A percentile compares a stretch with the other conserved stretches of the same genome.
Evolutionary conservation across 1,140 invertebrate species (phyloP).

Genomic region (Colletes gigas): DNA sequence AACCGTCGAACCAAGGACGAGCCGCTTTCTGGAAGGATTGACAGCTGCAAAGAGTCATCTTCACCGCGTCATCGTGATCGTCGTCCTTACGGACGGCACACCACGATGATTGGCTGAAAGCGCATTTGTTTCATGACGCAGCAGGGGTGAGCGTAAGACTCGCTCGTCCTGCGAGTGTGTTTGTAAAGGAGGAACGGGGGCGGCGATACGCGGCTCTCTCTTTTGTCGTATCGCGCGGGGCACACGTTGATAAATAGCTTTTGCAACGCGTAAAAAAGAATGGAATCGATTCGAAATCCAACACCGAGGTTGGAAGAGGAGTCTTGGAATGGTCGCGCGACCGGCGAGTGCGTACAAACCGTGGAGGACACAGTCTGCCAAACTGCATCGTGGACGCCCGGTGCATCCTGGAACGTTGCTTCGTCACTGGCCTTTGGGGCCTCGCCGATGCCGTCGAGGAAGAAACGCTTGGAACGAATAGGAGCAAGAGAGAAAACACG

Average conservation of each 20-base stretch:
- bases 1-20: conserved; percentile 55
- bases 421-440: conserved; percentile 73
- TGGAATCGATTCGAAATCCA: neutral
- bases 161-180: conserved; percentile 33
- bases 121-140: conserved; percentile 79
- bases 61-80: conserved; percentile 65
- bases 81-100: conserved; percentile 54
- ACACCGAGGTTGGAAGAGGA: neutral
- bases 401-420: conserved; percentile 64
- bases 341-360: neutral
- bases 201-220: conserved; percentile 31
- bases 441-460: conserved; percentile 45
- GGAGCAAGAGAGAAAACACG: conserved; percentile 35
- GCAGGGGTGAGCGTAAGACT: conserved; percentile 65
- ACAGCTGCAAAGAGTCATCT: conserved; percentile 74
- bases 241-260: conserved; percentile 39
- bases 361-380: too few relatives aligned
- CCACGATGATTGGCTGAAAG: conserved; percentile 73
- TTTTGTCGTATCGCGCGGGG: conserved; percentile 31
- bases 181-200: conserved; percentile 48
- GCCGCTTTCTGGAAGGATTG: conserved; percentile 59
- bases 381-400: neutral
- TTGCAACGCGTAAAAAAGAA: neutral
- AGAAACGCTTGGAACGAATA: conserved; percentile 42
- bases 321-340: too few relatives aligned